These are phyloP conservation scores for Smittia sp. DNA, from an alignment of 2,888 invertebrate genomes.

Conservation along the genomic window DNA sequence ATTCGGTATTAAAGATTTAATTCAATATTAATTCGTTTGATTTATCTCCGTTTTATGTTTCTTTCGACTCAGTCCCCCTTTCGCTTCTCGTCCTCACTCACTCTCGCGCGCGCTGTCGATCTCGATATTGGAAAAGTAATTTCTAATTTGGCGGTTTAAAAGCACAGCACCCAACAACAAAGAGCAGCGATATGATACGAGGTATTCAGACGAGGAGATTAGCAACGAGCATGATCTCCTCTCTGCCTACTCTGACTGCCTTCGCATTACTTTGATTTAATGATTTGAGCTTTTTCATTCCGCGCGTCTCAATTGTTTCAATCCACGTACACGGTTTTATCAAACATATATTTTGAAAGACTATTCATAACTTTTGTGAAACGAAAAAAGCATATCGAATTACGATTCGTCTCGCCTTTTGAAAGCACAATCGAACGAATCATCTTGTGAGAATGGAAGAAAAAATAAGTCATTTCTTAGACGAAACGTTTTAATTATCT, in stretches of 20 bases:
- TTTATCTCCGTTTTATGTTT: slow-evolving; percentile 8
- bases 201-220: background rate
- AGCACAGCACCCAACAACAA: background rate
- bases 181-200: background rate
- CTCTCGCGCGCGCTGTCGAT: no score
- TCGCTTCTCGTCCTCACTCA: no score
- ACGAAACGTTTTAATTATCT: slow-evolving; percentile 22
- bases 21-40: slow-evolving; percentile 41
- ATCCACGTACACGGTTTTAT: background rate
- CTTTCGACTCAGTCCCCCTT: background rate
- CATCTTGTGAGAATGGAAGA: background rate
- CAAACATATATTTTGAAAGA: slow-evolving; percentile 40
- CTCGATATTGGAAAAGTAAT: slow-evolving; percentile 2
- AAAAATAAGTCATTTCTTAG: slow-evolving; percentile 11
- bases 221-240: slow-evolving; percentile 6
- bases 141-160: slow-evolving; percentile 16
- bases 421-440: background rate
- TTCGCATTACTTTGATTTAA: slow-evolving; percentile 8
- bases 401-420: slow-evolving; percentile 31
- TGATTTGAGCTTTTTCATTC: slow-evolving; percentile 5
- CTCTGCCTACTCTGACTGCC: background rate
- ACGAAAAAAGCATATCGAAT: slow-evolving; percentile 36
- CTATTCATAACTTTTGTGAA: slow-evolving; percentile 32
- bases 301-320: slow-evolving; percentile 1
- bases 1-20: slow-evolving; percentile 39